These are phyloP conservation scores for Saturnia pavonia DNA, from an alignment of 2,888 invertebrate genomes.

Conservation along the genomic window DNA sequence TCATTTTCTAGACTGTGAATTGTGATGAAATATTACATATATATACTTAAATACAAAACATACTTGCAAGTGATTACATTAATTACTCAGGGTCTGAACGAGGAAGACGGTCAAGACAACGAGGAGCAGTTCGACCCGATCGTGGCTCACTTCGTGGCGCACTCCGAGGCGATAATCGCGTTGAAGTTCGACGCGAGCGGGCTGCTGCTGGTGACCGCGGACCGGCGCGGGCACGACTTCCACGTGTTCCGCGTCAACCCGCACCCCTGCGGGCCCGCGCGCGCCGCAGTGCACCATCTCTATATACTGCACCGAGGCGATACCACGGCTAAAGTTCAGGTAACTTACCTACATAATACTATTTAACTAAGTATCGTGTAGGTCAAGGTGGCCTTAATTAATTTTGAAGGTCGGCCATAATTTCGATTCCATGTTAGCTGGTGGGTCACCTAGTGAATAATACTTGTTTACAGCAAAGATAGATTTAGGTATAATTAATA, in stretches of 20 bases:
- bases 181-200: conserved; percentile 96
- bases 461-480: too few species aligned
- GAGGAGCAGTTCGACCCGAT: conserved; percentile 87
- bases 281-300: conserved; percentile 96
- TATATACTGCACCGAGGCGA: conserved; percentile 97
- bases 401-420: too few species aligned
- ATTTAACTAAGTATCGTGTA: too few species aligned
- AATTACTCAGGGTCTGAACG: conserved; percentile 59
- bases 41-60: too few species aligned
- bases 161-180: conserved; percentile 93
- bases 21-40: too few species aligned
- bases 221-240: conserved; percentile 96
- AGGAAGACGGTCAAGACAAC: conserved; percentile 82
- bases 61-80: too few species aligned
- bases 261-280: conserved; percentile 92
- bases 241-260: conserved; percentile 97
- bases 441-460: too few species aligned
- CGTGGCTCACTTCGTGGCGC: conserved; percentile 93
- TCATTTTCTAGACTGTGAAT: too few species aligned
- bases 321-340: conserved; percentile 96
- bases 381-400: too few species aligned
- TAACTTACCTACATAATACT: conserved; percentile 31
- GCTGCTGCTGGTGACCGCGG: conserved; percentile 93
- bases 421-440: too few species aligned
- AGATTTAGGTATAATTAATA: too few species aligned